Evolutionary conservation across 1,140 invertebrate species (phyloP), one percentile per base, ranked within the genome.

Genomic region (Drosophila parabipectinata): DNA sequence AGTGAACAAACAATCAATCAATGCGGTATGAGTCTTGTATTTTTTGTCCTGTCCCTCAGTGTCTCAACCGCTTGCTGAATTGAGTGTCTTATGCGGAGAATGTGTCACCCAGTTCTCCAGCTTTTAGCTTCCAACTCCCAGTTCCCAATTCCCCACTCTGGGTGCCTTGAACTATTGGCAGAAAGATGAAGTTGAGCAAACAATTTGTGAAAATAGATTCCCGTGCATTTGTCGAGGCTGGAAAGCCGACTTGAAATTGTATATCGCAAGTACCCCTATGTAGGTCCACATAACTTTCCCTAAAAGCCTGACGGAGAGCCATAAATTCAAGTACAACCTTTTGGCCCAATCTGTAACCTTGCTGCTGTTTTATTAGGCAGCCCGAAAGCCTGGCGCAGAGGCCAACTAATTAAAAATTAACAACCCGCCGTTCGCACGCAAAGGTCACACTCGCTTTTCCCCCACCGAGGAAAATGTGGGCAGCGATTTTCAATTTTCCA

Each of bases 271-370:
- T 14, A 24, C 28, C 15, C 15, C 14, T 4, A 26, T 24, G 37
- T 26, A 44, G 2, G 34, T 15, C 45, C 18, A 32, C 24, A 15
- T 32, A 7, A 10, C 15, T 34, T 18, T n/a, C 32, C 14, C 7
- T 12, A 53, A 12, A 53, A 34, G 37, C 26, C 12, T 8, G n/a
- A n/a, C 7, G 39, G 44, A 39, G 18, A 41, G 69, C 75, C 66
- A 82, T 85, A 81, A 85, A 76, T 82, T 87, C 60, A 87, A 87
- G 80, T 87, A 71, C 74, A 85, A 85, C 82, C 82, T 79, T 78
- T 77, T 8, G 55, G 59, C 47, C 74, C 59, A 81, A 78, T 81
- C 66, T 59, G 61, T 71, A 71, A 63, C 78, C 82, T 76, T 78
- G 67, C 4, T 28, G 39, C 44, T 48, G 24, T 52, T 47, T 77